phyloP scores from a whole-genome alignment of 2,113 vertebrate genomes.

The Gambusia holbrooki region DNA sequence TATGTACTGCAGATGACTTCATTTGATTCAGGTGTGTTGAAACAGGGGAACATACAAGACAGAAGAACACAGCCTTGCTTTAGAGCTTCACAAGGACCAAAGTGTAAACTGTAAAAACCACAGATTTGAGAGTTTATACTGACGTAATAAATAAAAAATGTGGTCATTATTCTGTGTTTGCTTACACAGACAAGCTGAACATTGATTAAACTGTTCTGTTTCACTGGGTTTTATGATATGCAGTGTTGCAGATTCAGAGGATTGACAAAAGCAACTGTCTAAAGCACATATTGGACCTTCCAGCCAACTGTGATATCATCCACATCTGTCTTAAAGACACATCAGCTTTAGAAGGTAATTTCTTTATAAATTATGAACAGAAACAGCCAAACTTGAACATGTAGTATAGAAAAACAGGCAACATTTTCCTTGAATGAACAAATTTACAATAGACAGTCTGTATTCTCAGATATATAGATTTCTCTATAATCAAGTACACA shows the following conservation, averaged over 20 bases:
- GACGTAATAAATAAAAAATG: not conserved
- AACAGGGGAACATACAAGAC: not conserved
- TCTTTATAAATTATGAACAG: not conserved
- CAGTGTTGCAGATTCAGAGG: too few relatives aligned
- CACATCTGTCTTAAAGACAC: not conserved
- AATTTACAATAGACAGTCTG: slow-evolving; percentile 21
- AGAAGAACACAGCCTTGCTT: not conserved
- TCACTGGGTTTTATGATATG: not conserved
- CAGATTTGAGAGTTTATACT: not conserved
- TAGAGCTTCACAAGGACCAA: not conserved
- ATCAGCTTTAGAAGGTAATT: not conserved
- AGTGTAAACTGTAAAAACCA: too few relatives aligned
- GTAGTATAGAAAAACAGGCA: not conserved
- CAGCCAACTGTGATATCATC: not conserved
- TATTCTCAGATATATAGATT: not conserved
- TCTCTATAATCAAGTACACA: slow-evolving; percentile 9
- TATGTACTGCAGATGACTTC: too few relatives aligned
- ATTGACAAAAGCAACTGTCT: not conserved
- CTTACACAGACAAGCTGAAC: not conserved
- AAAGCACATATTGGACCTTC: not conserved
- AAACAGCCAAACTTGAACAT: not conserved
- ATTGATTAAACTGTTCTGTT: not conserved
- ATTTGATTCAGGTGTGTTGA: too few relatives aligned
- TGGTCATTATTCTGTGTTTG: not conserved
- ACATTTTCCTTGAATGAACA: not conserved